Evolutionary conservation across 1,140 invertebrate genomes (phyloP), one percentile per base, ranked within the genome.

Genomic region (Ctenoplectra terminalis): DNA sequence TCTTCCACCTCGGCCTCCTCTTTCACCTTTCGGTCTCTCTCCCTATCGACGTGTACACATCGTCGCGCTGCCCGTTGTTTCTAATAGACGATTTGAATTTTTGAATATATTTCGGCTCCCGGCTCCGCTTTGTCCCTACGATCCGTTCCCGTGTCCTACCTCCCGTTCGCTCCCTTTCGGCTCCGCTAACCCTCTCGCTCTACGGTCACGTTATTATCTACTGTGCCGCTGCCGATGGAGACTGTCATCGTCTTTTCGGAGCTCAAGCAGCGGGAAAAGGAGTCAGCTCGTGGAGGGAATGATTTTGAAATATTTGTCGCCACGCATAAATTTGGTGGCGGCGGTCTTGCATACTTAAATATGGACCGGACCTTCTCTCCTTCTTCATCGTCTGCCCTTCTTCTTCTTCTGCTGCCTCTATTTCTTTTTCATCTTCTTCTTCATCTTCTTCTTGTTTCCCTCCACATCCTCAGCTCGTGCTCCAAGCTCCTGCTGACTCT

Each of bases 231-330:
- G 75, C 60, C 76, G 76, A 72, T 78, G 69, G 81, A 83, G 79
- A 80, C 83, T 82, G 48, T 78, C 83, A 83, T 87, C 75, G 67
- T 69, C 72, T 81, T 70, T 72, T 85, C 78, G 58, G 60, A 60
- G 26, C 40, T 11, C 31, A 26, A 23, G 66, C 63, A 43, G 37
- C 34, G 17, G 61, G 50, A 8, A 56, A 31, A 60, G 37, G 40
- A 67, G 37, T 50, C 76, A n/a, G 26, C n/a, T 11, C 23, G 48
- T 34, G 31, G 64, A 82, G 80, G 74, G 81, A 89, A 88, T 85
- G 89, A 93, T 92, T 93, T 93, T 92, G 91, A 93, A 93, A 93
- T 93, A 93, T 93, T 93, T 93, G 90, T 93, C 92, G 92, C 92
- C 91, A 80, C 66, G 87, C 92, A 93, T 93, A 93, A 93, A 93